Evolutionary conservation across 2,888 invertebrate species (phyloP), one percentile per base, ranked within the genome.

Genomic region (Isoperla grammatica): DNA sequence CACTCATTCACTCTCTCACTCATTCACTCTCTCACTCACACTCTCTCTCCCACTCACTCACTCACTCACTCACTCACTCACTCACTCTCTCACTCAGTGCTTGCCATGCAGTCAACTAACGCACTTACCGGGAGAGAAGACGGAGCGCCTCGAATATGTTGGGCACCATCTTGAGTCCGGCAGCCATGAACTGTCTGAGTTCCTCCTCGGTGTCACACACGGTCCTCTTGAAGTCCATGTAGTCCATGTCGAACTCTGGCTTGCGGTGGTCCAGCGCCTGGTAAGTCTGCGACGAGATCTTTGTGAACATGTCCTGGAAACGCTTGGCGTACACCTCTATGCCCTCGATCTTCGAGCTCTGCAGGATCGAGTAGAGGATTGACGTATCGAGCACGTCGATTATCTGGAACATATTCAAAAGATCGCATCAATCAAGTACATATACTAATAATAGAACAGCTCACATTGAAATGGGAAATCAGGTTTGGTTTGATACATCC

Each of bases 251-350:
- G 70, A 93, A 93, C 68, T 83, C 82, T 1, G 75, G 72, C 67
- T 83, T 83, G 68, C 91, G 81, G 71, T 90, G 89, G 72, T 93
- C 87, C 42, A 94, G 73, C 0, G 89, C 85, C 72, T 93, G 89
- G 67, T 92, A 91, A 0, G 82, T 79, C 71, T 89, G 86, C 1
- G 81, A 76, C 4, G 86, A 83, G 54, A 93, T 86, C 19, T 77
- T 77, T 61, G 81, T 79, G 64, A 84, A 85, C 3, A 87, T 79
- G 40, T 79, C 79, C 49, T 15, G 9, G 65, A 92, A 88, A 67
- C 82, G 84, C 2, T 78, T 70, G 0, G 87, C 83, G 69, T 82
- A 86, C 56, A 79, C 80, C 66, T 91, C 89, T 69, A 92, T 86
- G 1, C 90, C 90, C 73, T 91, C 91, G 48, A 94, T 83, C 12